Conservation (phyloP, 2,113 vertebrate genomes). For the Illadopsis cleaveri region DNA sequence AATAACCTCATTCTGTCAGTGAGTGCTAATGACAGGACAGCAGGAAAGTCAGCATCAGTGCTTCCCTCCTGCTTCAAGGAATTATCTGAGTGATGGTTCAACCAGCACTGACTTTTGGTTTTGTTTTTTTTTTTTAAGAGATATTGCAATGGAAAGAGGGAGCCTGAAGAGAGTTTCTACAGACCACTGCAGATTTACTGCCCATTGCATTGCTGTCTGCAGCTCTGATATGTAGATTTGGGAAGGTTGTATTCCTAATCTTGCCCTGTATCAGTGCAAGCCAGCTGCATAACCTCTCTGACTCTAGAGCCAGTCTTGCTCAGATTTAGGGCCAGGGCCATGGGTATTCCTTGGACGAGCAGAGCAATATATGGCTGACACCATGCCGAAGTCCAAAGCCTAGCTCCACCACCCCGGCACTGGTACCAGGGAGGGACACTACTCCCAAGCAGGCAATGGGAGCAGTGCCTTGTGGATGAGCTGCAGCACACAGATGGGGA, state of each 20-base stretch:
- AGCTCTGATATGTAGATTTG: neutral
- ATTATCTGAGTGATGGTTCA: neutral
- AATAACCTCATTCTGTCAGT: conserved; percentile 31
- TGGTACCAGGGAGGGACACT: too few species aligned
- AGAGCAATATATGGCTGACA: neutral
- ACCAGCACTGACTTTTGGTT: neutral
- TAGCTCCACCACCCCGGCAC: too few species aligned
- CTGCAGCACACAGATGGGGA: too few species aligned
- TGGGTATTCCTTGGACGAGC: neutral
- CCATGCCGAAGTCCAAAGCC: too few species aligned
- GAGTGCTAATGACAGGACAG: neutral
- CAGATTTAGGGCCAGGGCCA: neutral
- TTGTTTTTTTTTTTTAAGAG: too few species aligned
- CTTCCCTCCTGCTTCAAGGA: neutral
- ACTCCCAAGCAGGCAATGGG: too few species aligned
- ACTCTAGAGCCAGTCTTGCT: neutral
- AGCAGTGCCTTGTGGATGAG: too few species aligned
- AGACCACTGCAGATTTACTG: neutral
- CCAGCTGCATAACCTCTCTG: neutral
- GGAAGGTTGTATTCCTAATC: neutral
- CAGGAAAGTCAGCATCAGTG: neutral
- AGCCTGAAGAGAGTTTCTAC: neutral
- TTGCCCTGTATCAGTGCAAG: neutral
- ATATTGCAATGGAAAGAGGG: neutral
- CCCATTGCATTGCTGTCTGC: neutral